Base-by-base conservation (phyloP, 2,888 invertebrate species). In the Cantharis rustica region DNA sequence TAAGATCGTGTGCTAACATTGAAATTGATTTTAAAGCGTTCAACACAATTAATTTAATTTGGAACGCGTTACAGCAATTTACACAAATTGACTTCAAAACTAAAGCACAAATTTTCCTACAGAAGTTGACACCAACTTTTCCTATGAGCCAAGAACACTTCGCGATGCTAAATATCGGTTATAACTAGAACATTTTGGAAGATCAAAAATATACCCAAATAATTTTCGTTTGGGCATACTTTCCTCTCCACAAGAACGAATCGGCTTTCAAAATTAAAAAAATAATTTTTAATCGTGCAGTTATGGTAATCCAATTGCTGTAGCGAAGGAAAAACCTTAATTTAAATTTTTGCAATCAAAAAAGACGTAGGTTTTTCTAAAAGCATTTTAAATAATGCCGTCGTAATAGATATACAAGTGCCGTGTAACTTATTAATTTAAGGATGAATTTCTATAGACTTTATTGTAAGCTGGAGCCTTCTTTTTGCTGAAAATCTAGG, bases 401-500 rank as follows among this genome's bases (percentile, higher is more conserved):
- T 31, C 31, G 31, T 31, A 31, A 31, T 4, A 13, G 31, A 31
- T 13, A 31, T 31, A 31, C 31, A 31, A 31, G 31, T 31, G 31
- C 64, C 9, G 20, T 20, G 20, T 13, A 64, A 16, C 17, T 64
- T 64, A 64, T 64, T 64, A 20, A 64, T 64, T 64, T 17, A 64
- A 64, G 64, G 20, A 64, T 64, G 20, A 64, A 17, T 20, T 20
- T 64, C 64, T 64, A 64, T 64, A 64, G 20, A 64, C 64, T 64
- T 64, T 11, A 64, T 64, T 64, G 64, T 64, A 16, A 20, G 16
- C 20, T 20, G 17, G 16, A 66, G 66, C 20, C 63, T 75, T 73
- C 77, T 77, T 79, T 79, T 78, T 77, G 68, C 75, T 68, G 71
- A 26, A 69, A 79, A 72, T 74, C 61, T 72, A 72, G 70, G 73